Base-by-base conservation (phyloP, 2,113 vertebrate genomes). In the Charadrius vociferus region DNA sequence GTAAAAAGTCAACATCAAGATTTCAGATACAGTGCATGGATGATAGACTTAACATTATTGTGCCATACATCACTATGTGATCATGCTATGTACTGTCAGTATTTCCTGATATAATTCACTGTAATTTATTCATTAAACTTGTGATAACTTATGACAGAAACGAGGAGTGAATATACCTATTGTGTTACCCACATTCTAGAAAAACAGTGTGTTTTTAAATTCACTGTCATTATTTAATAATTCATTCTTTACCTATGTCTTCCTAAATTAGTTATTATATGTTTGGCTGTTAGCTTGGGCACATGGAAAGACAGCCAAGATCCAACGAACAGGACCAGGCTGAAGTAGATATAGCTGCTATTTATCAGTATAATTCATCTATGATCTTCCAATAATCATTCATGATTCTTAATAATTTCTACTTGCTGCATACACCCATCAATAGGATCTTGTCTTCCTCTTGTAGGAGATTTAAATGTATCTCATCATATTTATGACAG, bases 311-410 rank as follows among this genome's bases (percentile, higher is more conserved):
- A 39, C 14, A 52, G 8, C 6, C 17, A 81, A 63, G 34, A 41
- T 45, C 11, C n/a, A 63, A 61, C 0, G 2, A 36, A 70, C 0
- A 7, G 14, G 14, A 72, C 11, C 34, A 72, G 47, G 26, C 6
- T 85, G 21, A 79, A 92, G 22, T 17, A 78, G 12, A 52, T 27
- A 56, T 6, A 59, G 24, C 16, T 80, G 45, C 81, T 30, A 70
- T 81, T 41, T 71, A 37, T 47, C 19, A 56, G 7, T 47, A 34
- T 11, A 63, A 81, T 58, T 84, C 1, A 55, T 61, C 13, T 43
- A 24, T 1, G 7, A 79, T 61, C 14, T 75, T 78, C 15, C 2
- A 47, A 23, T 49, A 88, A n/a, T 70, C 3, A n/a, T 73, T 71
- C 18, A 29, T 16, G 23, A 52, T 43, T 50, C 47, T 43, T 45